These are phyloP conservation scores for Phyllotreta striolata DNA, from an alignment of 2,888 invertebrate genomes.

Conservation along the genomic window DNA sequence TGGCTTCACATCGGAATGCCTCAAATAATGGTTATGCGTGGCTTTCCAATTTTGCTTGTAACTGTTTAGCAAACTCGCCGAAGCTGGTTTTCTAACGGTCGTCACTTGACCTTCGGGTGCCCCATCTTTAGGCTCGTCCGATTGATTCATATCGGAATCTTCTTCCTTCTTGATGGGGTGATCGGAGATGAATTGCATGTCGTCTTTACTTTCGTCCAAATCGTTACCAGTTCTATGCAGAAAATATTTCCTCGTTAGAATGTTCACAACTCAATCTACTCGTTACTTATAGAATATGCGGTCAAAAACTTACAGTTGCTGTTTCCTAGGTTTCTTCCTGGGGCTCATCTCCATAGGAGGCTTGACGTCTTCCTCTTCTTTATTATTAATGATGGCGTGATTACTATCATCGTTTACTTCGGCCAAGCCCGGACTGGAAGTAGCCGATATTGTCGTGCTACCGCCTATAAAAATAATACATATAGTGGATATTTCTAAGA, in stretches of 20 bases:
- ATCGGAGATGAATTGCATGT: conserved; percentile 70
- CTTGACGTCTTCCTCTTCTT: conserved; percentile 58
- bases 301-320: conserved; percentile 74
- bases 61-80: conserved; percentile 66
- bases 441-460: conserved; percentile 87
- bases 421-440: conserved; percentile 79
- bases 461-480: conserved; percentile 63
- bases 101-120: conserved; percentile 53
- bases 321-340: conserved; percentile 91
- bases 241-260: not conserved
- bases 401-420: conserved; percentile 65
- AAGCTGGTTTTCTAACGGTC: conserved; percentile 57
- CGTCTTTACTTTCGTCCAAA: conserved; percentile 64
- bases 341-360: conserved; percentile 74
- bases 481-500: not conserved
- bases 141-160: conserved; percentile 57
- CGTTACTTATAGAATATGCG: too few relatives aligned
- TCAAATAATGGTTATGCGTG: conserved; percentile 76
- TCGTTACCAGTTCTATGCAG: conserved; percentile 64
- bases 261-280: not conserved
- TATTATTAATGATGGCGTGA: conserved; percentile 52
- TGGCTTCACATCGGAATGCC: conserved; percentile 83
- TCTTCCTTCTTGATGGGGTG: conserved; percentile 58
- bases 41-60: conserved; percentile 77
- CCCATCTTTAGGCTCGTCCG: conserved; percentile 58